These are phyloP conservation scores for Xiphophorus maculatus DNA, from an alignment of 2,113 vertebrate species.

Conservation along the genomic window DNA sequence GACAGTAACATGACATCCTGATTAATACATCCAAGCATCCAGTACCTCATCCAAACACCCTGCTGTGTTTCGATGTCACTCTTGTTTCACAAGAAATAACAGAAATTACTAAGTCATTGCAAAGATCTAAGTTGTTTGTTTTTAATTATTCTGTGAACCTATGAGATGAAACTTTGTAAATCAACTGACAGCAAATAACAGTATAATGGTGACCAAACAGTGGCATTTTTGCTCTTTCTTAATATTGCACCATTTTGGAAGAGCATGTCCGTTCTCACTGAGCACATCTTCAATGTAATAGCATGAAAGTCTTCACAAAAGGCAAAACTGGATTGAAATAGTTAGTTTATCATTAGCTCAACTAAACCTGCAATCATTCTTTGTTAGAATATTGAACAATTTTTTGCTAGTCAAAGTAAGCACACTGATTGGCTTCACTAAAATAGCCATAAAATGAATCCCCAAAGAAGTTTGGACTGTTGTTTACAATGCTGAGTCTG, in stretches of 20 bases:
- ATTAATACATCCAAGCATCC: slow-evolving; percentile 23
- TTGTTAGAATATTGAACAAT: too few species aligned
- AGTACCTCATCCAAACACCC: slow-evolving; percentile 7
- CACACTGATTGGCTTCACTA: too few species aligned
- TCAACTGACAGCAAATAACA: not conserved
- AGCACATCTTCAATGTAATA: not conserved
- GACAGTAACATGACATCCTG: slow-evolving; percentile 30
- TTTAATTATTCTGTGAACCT: slow-evolving; percentile 41
- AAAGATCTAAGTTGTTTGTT: slow-evolving; percentile 21
- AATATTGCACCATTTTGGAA: not conserved
- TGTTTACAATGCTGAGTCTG: not conserved
- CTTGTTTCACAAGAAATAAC: slow-evolving; percentile 3
- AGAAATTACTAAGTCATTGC: slow-evolving; percentile 25
- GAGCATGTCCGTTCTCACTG: not conserved
- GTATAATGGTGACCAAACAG: not conserved
- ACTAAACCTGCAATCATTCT: not conserved
- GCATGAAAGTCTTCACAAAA: too few species aligned
- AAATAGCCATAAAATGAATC: not conserved
- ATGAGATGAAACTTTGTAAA: slow-evolving; percentile 10
- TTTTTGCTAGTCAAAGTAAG: too few species aligned
- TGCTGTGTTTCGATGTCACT: slow-evolving; percentile 17
- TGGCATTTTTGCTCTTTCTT: not conserved
- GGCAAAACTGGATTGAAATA: too few species aligned
- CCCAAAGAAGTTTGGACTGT: not conserved
- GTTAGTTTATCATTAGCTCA: not conserved